phyloP scores from a whole-genome alignment of 2,888 invertebrate genomes.

The Cataglyphis altisquamis region DNA sequence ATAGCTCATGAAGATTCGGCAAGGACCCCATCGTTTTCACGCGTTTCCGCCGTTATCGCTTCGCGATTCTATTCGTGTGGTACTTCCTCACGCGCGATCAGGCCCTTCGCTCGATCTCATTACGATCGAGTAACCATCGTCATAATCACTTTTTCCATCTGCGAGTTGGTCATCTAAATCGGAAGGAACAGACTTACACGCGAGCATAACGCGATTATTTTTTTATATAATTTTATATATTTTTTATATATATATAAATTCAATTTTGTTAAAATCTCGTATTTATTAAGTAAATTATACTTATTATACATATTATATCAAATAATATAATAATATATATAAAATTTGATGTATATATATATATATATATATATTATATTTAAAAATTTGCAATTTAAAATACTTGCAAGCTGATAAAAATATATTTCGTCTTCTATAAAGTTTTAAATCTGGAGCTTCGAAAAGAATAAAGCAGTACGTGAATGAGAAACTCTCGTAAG shows the following conservation, averaged over 20 bases:
- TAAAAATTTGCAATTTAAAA: not conserved
- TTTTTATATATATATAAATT: not conserved
- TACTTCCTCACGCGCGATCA: slow-evolving; percentile 31
- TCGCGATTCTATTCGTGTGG: slow-evolving; percentile 15
- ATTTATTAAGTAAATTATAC: not conserved
- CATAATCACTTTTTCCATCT: slow-evolving; percentile 9
- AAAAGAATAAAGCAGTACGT: not conserved
- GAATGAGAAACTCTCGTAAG: not conserved
- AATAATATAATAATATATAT: no score
- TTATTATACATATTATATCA: not conserved
- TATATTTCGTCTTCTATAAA: not conserved
- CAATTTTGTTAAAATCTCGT: not conserved
- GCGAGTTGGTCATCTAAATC: slow-evolving; percentile 25
- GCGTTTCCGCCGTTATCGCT: slow-evolving; percentile 51
- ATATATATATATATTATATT: not conserved
- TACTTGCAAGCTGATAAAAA: not conserved
- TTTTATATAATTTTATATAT: not conserved
- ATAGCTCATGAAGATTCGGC: slow-evolving; percentile 90
- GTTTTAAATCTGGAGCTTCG: not conserved
- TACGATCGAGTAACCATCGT: slow-evolving; percentile 20
- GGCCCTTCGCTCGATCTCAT: slow-evolving; percentile 17
- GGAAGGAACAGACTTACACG: not conserved
- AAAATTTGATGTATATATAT: no score
- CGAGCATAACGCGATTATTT: not conserved
- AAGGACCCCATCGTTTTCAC: slow-evolving; percentile 88